These are phyloP conservation scores for Urocynchramus pylzowi DNA, from an alignment of 2,113 vertebrate species.

Conservation along the genomic window DNA sequence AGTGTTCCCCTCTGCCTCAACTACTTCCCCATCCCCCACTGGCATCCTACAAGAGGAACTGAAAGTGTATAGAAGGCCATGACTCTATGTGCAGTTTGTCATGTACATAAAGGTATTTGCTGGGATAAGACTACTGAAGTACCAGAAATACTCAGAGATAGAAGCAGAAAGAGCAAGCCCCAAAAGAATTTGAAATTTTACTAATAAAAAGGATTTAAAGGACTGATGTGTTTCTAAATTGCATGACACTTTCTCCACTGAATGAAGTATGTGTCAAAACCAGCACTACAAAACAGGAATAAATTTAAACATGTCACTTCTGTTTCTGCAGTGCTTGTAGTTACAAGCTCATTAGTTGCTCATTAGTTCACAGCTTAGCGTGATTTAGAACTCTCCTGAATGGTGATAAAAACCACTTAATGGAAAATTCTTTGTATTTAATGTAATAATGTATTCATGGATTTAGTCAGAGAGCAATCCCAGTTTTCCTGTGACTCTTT, in stretches of 20 bases:
- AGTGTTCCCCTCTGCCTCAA: not conserved
- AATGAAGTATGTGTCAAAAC: not conserved
- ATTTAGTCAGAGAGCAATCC: not conserved
- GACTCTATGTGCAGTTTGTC: not conserved
- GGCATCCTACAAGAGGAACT: not conserved
- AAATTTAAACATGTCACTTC: not conserved
- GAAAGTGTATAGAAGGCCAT: not conserved
- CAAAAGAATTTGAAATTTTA: not conserved
- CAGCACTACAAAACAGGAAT: not conserved
- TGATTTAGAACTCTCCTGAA: not conserved
- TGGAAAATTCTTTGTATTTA: not conserved
- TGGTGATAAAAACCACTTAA: not conserved
- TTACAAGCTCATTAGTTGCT: not conserved
- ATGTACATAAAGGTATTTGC: not conserved
- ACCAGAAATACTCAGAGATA: not conserved
- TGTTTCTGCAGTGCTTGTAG: not conserved
- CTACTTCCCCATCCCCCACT: not conserved
- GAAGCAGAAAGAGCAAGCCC: not conserved
- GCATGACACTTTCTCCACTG: not conserved
- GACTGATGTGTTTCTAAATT: not conserved
- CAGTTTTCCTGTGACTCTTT: not conserved
- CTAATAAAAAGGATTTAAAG: not conserved
- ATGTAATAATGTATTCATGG: not conserved
- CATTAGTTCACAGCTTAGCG: not conserved
- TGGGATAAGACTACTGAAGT: not conserved